Evolutionary conservation across 1,140 invertebrate genomes (phyloP).

Genomic region (Zophobas atratus): DNA sequence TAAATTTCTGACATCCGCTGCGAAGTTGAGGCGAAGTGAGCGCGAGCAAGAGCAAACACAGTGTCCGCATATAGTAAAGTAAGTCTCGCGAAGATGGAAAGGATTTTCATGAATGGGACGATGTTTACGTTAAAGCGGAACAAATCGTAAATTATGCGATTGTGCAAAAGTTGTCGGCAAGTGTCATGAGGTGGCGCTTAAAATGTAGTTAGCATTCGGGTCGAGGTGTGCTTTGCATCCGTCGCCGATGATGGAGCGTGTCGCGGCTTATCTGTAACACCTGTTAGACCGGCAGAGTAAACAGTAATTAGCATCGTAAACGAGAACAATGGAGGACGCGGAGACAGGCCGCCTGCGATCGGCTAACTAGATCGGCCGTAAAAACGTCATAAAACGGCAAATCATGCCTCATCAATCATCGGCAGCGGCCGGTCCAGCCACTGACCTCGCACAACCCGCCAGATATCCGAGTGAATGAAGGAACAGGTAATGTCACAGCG

Average conservation of each 20-base stretch:
- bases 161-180: constrained; percentile 24
- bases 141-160: constrained; percentile 43
- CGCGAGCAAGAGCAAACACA: neutral
- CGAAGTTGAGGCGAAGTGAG: neutral
- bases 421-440: constrained; percentile 44
- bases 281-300: constrained; percentile 34
- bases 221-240: neutral
- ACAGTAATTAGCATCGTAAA: constrained; percentile 28
- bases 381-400: constrained; percentile 56
- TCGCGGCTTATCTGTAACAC: constrained; percentile 29
- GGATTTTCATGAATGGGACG: constrained; percentile 37
- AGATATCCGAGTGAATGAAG: constrained; percentile 55
- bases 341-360: neutral
- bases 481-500: constrained; percentile 59
- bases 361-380: constrained; percentile 51
- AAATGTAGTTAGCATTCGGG: constrained; percentile 13
- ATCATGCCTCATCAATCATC: constrained; percentile 55
- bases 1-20: neutral
- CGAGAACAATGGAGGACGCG: constrained; percentile 22
- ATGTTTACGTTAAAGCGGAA: constrained; percentile 40
- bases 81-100: constrained; percentile 3
- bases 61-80: neutral
- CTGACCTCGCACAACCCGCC: constrained; percentile 52
- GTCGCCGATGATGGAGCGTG: constrained; percentile 29
- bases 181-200: constrained; percentile 40